Evolutionary conservation across 2,113 vertebrate species (phyloP).

Genomic region (Crocuta crocuta): DNA sequence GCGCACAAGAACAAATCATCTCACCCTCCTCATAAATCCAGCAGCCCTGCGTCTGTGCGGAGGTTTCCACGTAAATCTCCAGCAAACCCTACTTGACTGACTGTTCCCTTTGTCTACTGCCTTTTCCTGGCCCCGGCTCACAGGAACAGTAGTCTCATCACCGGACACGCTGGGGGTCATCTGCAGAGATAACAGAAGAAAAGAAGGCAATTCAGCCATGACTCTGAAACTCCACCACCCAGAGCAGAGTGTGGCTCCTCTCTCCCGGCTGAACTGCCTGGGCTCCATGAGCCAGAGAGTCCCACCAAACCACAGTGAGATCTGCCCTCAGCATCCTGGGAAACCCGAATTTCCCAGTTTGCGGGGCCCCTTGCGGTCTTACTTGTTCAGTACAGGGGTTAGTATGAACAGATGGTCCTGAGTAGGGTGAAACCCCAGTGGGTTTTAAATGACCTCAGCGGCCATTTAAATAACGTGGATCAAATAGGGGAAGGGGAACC

Average conservation of each 20-base stretch:
- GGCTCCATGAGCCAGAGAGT: neutral
- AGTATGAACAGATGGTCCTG: neutral
- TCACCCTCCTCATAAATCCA: slow-evolving; percentile 59
- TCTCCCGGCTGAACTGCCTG: neutral
- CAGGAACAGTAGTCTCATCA: neutral
- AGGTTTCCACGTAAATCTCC: slow-evolving; percentile 55
- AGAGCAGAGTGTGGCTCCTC: neutral
- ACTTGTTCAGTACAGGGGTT: neutral
- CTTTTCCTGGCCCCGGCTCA: slow-evolving; percentile 15
- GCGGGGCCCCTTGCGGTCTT: neutral
- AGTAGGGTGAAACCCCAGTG: neutral
- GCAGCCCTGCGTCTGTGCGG: neutral
- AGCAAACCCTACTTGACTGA: neutral
- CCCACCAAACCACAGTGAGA: neutral
- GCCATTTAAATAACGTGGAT: neutral
- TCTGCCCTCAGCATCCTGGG: neutral
- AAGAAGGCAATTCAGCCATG: neutral
- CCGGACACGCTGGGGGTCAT: neutral
- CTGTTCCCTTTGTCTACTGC: neutral
- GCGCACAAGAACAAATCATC: slow-evolving; percentile 65
- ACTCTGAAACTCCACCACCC: neutral
- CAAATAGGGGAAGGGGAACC: no score
- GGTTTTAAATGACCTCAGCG: neutral
- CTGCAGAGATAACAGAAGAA: neutral
- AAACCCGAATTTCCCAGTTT: neutral